These are phyloP conservation scores for Chamaetylas fuelleborni DNA, from an alignment of 2,113 vertebrate species.

Conservation along the genomic window DNA sequence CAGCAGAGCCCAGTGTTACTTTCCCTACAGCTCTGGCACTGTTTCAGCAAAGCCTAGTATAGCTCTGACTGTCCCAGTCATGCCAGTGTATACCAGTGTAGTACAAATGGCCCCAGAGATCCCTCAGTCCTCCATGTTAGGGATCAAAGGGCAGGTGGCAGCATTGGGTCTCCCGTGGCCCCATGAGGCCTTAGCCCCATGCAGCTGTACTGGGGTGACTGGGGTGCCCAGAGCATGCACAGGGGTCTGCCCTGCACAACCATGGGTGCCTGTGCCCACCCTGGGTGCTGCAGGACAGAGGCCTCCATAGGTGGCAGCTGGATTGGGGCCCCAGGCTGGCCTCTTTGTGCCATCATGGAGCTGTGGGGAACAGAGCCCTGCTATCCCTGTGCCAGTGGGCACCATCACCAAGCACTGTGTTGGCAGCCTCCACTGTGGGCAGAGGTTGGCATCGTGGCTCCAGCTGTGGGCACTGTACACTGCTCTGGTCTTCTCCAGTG, in stretches of 20 bases:
- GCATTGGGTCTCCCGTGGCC: neutral
- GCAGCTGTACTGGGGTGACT: neutral
- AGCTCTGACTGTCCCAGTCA: neutral
- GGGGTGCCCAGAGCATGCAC: rapidly evolving
- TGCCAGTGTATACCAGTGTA: neutral
- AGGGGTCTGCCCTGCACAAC: neutral
- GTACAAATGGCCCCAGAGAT: neutral
- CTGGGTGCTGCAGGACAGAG: neutral
- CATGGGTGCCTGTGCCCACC: neutral
- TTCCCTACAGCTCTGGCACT: neutral
- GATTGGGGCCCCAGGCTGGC: rapidly evolving
- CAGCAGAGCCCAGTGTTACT: neutral
- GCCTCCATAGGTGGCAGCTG: neutral
- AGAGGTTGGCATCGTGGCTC: neutral
- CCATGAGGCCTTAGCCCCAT: neutral
- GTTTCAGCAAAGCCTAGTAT: neutral
- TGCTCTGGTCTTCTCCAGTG: neutral
- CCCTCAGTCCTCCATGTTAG: rapidly evolving
- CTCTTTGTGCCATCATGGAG: neutral
- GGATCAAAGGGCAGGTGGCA: neutral
- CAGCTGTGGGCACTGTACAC: neutral
- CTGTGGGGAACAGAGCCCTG: neutral
- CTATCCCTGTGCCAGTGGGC: neutral
- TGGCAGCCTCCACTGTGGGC: rapidly evolving
- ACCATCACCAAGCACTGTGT: neutral